phyloP scores from a whole-genome alignment of 1,140 invertebrate species.

The Lepidotrigona ventralis region DNA sequence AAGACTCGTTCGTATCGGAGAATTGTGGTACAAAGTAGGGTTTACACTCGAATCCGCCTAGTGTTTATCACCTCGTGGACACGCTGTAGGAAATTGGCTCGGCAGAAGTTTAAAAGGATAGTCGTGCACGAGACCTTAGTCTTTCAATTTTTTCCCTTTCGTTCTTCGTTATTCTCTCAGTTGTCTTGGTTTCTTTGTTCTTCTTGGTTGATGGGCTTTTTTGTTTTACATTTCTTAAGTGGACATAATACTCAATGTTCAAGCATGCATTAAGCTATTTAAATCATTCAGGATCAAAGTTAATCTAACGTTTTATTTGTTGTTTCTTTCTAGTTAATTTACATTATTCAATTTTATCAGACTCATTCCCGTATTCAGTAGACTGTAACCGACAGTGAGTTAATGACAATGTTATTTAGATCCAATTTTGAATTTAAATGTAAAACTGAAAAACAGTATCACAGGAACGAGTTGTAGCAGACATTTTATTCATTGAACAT shows the following conservation, averaged over 20 bases:
- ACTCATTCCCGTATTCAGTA: too few relatives aligned
- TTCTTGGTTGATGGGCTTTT: too few relatives aligned
- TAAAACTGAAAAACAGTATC: too few relatives aligned
- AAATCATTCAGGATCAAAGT: too few relatives aligned
- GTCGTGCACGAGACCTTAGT: conserved; percentile 33
- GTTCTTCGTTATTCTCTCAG: background rate
- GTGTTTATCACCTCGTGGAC: conserved; percentile 76
- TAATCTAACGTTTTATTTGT: too few relatives aligned
- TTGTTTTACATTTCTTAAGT: background rate
- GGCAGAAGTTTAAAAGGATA: conserved; percentile 66
- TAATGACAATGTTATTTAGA: too few relatives aligned
- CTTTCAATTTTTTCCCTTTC: background rate
- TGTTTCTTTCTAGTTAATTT: too few relatives aligned
- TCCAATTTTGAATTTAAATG: too few relatives aligned
- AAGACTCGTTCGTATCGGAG: conserved; percentile 50
- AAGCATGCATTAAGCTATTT: too few relatives aligned
- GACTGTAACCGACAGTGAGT: too few relatives aligned
- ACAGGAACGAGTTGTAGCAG: background rate
- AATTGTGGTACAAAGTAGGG: conserved; percentile 22
- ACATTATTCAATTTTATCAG: too few relatives aligned
- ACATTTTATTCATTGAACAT: background rate
- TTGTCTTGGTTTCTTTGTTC: background rate
- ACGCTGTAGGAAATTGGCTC: conserved; percentile 73
- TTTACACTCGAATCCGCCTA: conserved; percentile 56
- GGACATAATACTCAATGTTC: too few relatives aligned